Percentiles rank a stretch among this genome's conserved stretches.
phyloP scores from a whole-genome alignment of 2,113 vertebrate species.

The Percopsis transmontana region DNA sequence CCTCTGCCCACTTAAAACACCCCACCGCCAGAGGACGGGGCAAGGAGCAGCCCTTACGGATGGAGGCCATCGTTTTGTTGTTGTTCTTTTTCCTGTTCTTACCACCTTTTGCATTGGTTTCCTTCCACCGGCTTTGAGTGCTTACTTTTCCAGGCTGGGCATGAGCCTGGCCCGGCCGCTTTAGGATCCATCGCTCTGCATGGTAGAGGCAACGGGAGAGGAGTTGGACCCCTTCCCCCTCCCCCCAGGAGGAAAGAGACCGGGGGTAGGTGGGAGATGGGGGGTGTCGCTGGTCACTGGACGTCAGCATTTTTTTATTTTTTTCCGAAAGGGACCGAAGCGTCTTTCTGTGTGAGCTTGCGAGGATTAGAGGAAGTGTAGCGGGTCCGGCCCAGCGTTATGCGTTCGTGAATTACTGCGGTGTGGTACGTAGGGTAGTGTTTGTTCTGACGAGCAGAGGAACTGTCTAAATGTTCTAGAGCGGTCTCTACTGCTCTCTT shows the following conservation, averaged over 20 bases:
- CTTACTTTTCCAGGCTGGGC: conserved; percentile 58
- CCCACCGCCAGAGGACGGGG: not conserved
- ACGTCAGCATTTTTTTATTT: not conserved
- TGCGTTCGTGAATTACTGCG: conserved; percentile 15
- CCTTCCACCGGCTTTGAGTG: conserved; percentile 67
- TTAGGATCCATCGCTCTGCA: conserved; percentile 67
- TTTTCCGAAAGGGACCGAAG: conserved; percentile 8
- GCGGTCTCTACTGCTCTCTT: conserved; percentile 32
- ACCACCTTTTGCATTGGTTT: conserved; percentile 35
- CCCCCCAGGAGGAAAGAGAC: conserved; percentile 6
- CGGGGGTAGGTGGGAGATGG: conserved; percentile 41
- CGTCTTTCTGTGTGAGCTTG: conserved; percentile 20
- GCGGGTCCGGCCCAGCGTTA: conserved; percentile 8
- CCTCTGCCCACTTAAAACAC: conserved; percentile 88
- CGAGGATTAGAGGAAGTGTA: conserved; percentile 26
- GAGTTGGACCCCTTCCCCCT: conserved; percentile 26
- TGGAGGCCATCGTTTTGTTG: conserved; percentile 22
- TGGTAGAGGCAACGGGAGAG: conserved; percentile 44
- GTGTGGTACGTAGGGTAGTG: conserved; percentile 3
- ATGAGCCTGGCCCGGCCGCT: conserved; percentile 42
- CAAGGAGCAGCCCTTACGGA: conserved; percentile 28
- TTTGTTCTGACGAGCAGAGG: conserved; percentile 20
- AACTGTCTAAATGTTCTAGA: conserved; percentile 13
- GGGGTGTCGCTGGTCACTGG: not conserved
- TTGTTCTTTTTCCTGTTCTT: conserved; percentile 40